A percentile compares a stretch with the other conserved stretches of the same genome.
Conservation (phyloP, 35 echinoderm and acorn worm genomes). For the Stichopus chloronotus region DNA sequence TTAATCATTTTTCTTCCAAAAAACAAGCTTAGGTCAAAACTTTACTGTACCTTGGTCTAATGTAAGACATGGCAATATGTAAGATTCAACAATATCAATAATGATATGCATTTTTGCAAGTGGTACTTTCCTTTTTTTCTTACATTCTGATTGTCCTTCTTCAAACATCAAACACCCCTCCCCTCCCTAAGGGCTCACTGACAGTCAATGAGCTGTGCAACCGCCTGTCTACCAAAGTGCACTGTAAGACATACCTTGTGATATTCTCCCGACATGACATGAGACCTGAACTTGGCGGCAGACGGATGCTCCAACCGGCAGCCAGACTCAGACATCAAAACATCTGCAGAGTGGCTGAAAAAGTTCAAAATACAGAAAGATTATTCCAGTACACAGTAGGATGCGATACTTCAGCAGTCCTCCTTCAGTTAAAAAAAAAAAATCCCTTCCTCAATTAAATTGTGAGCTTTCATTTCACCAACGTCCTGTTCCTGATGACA, state of each 20-base stretch:
- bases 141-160: too few species aligned
- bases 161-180: too few species aligned
- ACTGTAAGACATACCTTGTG: constrained; percentile 71
- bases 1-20: too few species aligned
- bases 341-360: constrained; percentile 82
- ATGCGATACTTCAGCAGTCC: neutral
- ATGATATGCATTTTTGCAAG: too few species aligned
- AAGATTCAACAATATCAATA: too few species aligned
- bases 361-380: constrained; percentile 13
- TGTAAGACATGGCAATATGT: too few species aligned
- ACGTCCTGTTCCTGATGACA: neutral
- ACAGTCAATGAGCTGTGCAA: too few species aligned
- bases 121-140: too few species aligned
- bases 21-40: too few species aligned
- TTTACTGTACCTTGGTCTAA: too few species aligned
- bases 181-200: too few species aligned
- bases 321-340: constrained; percentile 93
- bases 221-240: too few species aligned
- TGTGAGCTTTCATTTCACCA: neutral
- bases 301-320: constrained; percentile 94
- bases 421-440: neutral
- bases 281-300: constrained; percentile 93
- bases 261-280: constrained; percentile 96
- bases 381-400: neutral
- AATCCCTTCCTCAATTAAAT: neutral